Conservation (phyloP, 2,113 vertebrate species). For the Silurus glanis region DNA sequence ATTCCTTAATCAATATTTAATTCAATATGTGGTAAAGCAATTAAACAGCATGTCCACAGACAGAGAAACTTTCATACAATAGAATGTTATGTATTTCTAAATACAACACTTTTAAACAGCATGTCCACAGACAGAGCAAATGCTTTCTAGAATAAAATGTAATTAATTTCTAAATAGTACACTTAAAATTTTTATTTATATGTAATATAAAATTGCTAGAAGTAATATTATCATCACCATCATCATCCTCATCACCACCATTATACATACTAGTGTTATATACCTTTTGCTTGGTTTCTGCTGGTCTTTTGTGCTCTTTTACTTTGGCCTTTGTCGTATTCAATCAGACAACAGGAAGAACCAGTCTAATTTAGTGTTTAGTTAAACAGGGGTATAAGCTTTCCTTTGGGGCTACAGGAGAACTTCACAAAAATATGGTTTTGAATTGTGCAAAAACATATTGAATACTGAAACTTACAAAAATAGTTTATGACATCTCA, state of each 20-base stretch:
- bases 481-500: neutral
- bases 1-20: constrained; percentile 40
- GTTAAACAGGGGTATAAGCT: neutral
- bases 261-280: neutral
- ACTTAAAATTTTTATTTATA: too few species aligned
- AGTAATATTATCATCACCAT: neutral
- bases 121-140: constrained; percentile 2
- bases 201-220: neutral
- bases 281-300: neutral
- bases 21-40: constrained; percentile 5
- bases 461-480: neutral
- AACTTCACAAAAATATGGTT: neutral
- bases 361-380: neutral
- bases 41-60: constrained; percentile 6
- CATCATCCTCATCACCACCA: neutral
- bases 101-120: neutral
- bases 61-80: neutral
- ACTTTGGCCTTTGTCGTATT: neutral
- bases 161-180: constrained; percentile 13
- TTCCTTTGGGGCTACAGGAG: neutral
- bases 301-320: neutral
- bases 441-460: neutral
- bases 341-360: constrained; percentile 59
- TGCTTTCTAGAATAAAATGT: neutral
- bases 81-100: constrained; percentile 24